A percentile compares a stretch with the other conserved stretches of the same genome.
Conservation (phyloP, 1,140 invertebrate species). For the Globodera ellingtonae region DNA sequence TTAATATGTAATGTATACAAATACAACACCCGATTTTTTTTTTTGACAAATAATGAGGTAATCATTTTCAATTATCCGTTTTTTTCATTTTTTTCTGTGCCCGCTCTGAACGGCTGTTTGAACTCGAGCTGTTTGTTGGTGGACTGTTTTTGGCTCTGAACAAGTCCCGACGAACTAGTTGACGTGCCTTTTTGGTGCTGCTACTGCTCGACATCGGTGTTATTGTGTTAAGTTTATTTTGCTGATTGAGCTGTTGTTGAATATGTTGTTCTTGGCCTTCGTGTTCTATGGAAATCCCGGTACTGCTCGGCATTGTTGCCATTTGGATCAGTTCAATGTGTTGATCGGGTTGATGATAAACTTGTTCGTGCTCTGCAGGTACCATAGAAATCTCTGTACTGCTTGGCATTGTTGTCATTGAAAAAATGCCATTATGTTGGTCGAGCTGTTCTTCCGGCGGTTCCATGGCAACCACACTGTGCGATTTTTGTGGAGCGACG, state of each 20-base stretch:
- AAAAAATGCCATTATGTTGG: neutral
- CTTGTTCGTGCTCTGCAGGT: neutral
- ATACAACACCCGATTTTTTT: no score
- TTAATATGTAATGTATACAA: no score
- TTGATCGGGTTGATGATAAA: neutral
- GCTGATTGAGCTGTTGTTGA: no score
- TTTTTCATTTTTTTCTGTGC: neutral
- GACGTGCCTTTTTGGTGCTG: neutral
- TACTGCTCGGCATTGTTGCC: no score
- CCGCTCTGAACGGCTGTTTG: neutral
- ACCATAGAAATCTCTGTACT: neutral
- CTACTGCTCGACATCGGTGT: neutral
- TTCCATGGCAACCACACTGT: constrained; percentile 11
- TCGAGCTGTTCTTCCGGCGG: neutral
- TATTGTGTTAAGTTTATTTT: no score
- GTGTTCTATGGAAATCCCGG: no score
- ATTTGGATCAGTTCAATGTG: neutral
- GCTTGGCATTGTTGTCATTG: neutral
- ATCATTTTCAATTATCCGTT: no score
- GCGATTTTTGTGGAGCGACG: neutral
- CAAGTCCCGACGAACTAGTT: neutral
- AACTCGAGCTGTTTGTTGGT: neutral
- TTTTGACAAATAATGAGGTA: no score
- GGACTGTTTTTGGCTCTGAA: neutral
- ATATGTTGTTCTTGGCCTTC: no score